phyloP scores from a whole-genome alignment of 2,888 invertebrate species.

The Volucella inflata region DNA sequence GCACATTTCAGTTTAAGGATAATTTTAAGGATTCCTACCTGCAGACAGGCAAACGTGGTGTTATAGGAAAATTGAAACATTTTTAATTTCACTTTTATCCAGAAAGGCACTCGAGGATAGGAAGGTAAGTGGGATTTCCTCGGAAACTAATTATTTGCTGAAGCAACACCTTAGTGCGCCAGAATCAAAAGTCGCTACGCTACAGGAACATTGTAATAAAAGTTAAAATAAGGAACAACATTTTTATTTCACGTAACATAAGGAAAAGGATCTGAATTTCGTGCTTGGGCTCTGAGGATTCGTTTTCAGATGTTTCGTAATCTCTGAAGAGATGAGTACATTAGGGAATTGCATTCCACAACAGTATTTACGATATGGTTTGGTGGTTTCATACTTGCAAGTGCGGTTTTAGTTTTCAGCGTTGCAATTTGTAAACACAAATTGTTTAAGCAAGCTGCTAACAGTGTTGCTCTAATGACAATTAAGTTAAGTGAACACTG shows the following conservation, averaged over 20 bases:
- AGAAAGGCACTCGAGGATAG: constrained; percentile 30
- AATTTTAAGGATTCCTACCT: constrained; percentile 40
- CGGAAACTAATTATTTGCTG: constrained; percentile 66
- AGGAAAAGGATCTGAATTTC: constrained; percentile 33
- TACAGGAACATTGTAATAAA: background rate
- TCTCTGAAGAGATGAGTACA: constrained; percentile 46
- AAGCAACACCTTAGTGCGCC: constrained; percentile 42
- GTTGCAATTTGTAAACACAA: constrained; percentile 41
- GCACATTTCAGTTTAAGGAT: constrained; percentile 50
- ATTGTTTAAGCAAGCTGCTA: constrained; percentile 48
- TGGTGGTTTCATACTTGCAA: constrained; percentile 46
- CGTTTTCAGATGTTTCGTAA: background rate
- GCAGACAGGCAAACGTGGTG: constrained; percentile 17
- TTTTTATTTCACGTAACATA: constrained; percentile 12
- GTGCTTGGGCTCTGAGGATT: constrained; percentile 23
- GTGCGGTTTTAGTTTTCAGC: constrained; percentile 25
- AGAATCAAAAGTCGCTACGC: constrained; percentile 18
- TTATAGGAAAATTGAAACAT: constrained; percentile 68
- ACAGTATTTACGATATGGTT: constrained; percentile 31
- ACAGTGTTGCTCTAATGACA: constrained; percentile 28
- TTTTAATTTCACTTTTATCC: constrained; percentile 62
- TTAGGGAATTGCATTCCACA: constrained; percentile 54
- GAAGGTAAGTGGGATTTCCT: constrained; percentile 22
- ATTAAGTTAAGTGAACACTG: constrained; percentile 8
- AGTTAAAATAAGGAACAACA: constrained; percentile 41